Base-by-base conservation (phyloP, 1,140 invertebrate genomes). In the Nebria ingens region DNA sequence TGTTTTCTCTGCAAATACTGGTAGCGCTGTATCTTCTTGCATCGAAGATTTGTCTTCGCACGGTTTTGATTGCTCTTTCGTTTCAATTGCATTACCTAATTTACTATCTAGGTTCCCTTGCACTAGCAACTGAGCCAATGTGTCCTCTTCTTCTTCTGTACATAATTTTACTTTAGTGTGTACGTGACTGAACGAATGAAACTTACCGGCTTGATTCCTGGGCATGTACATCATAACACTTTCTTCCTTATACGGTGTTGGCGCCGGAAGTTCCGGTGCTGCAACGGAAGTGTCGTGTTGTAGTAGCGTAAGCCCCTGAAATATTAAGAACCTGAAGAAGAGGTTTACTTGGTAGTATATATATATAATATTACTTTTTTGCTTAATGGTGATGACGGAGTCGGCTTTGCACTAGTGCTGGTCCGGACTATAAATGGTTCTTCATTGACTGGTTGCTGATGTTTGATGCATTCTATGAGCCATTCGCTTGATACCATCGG, bases 391-490 rank as follows among this genome's bases (percentile, higher is more conserved):
- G 82, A 83, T n/a, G 76, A 73, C 1, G 71, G 68, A 2, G 65
- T 52, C 56, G 52, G 56, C 40, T 62, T 65, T 55, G 73, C 69
- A 0, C 61, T 58, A 25, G 66, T 42, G 17, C 42, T 61, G 6
- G 52, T 29, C 57, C 56, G 59, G 17, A 70, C 67, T 51, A 75
- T 60, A 61, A 74, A 80, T 15, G 69, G 62, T 21, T 78, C 73
- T 68, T 88, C 86, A 17, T 73, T 69, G 1, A 82, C 76, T 4
- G 79, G 72, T 52, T 70, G 71, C 51, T 78, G 76, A 0, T 80
- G 68, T 56, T 78, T 76, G 1, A 89, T 81, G 67, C 87, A 87
- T 56, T 85, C 79, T 15, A 83, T 63, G 20, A 93, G 65, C 91
- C 91, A 93, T 13, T 80, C 71, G 40, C 84, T 21, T 38, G 72